These are phyloP conservation scores for Platycheirus rosarum DNA, from an alignment of 2,888 invertebrate genomes.

Conservation along the genomic window DNA sequence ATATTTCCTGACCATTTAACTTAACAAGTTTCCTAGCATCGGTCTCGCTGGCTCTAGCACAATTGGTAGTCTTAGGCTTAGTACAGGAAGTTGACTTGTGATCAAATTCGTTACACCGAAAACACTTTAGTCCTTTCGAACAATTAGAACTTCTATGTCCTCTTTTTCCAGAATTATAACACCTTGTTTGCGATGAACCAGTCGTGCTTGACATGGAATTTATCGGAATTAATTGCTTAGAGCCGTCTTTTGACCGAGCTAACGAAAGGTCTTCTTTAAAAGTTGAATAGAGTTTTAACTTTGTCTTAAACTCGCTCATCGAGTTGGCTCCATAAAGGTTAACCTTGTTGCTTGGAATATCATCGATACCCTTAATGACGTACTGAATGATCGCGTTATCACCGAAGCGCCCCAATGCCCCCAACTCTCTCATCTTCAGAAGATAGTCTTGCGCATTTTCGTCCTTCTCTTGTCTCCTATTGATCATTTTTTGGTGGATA, in stretches of 20 bases:
- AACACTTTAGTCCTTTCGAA: neutral
- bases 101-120: neutral
- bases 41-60: neutral
- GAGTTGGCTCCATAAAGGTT: neutral
- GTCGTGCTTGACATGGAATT: neutral
- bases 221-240: neutral
- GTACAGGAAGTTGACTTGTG: slow-evolving; percentile 7
- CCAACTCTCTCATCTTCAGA: slow-evolving; percentile 2
- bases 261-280: neutral
- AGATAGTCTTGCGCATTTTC: neutral
- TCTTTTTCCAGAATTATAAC: neutral
- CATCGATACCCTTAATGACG: neutral
- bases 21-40: neutral
- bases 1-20: neutral
- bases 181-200: neutral
- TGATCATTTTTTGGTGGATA: neutral
- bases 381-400: neutral
- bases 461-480: neutral
- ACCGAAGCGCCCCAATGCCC: neutral
- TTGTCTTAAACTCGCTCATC: neutral
- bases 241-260: no score
- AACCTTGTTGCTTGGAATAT: neutral
- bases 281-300: slow-evolving; percentile 1
- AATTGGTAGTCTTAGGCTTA: neutral
- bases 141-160: slow-evolving; percentile 3